A percentile compares a stretch with the other conserved stretches of the same genome.
These are phyloP conservation scores for Polylopha cassiicola DNA, from an alignment of 2,888 invertebrate genomes.

Conservation along the genomic window DNA sequence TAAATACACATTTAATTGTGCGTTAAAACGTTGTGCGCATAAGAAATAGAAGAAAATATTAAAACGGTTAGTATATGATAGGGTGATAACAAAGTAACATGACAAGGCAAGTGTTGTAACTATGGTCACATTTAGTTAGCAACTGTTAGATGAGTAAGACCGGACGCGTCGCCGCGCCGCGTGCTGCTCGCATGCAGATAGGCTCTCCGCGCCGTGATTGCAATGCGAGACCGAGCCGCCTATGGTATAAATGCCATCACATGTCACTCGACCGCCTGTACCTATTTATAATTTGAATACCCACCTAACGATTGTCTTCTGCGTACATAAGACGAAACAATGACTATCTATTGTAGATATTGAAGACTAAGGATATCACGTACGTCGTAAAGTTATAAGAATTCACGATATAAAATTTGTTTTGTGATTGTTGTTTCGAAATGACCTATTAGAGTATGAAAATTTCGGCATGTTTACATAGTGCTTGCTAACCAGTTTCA, in stretches of 20 bases:
- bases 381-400: conserved; percentile 51
- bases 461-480: too few relatives aligned
- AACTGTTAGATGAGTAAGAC: conserved; percentile 66
- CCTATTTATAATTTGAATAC: conserved; percentile 65
- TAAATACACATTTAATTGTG: too few relatives aligned
- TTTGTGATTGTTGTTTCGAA: conserved; percentile 17
- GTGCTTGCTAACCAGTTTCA: too few relatives aligned
- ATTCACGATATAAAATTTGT: conserved; percentile 32
- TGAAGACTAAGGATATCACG: conserved; percentile 59
- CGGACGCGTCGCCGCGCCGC: conserved; percentile 53
- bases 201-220: conserved; percentile 53
- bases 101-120: conserved; percentile 15
- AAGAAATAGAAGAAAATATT: too few relatives aligned
- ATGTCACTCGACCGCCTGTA: conserved; percentile 43
- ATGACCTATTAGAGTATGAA: too few relatives aligned
- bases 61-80: too few relatives aligned
- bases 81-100: conserved; percentile 14
- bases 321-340: conserved; percentile 63
- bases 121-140: conserved; percentile 51
- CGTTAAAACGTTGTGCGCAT: too few relatives aligned
- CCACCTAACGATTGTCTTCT: conserved; percentile 58
- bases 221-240: conserved; percentile 64
- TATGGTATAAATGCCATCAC: conserved; percentile 73
- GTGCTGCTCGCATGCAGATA: conserved; percentile 66
- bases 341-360: conserved; percentile 50